These are phyloP conservation scores for Tribolium castaneum DNA, from an alignment of 1,140 invertebrate genomes.

Conservation along the genomic window DNA sequence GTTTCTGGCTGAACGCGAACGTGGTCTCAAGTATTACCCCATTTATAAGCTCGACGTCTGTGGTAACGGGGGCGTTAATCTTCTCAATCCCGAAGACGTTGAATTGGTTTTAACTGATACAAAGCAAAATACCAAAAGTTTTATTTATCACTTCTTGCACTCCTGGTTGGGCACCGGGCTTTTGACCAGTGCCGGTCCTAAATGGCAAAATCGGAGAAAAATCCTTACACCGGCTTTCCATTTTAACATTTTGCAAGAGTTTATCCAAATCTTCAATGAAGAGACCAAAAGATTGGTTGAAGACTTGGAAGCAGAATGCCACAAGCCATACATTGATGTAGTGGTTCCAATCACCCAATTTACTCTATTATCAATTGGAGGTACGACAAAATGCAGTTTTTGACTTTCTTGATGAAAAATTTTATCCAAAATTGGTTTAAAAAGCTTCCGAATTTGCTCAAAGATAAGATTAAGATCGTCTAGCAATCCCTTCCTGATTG, in stretches of 20 bases:
- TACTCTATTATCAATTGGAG: conserved; percentile 75
- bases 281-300: conserved; percentile 69
- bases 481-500: too few relatives aligned
- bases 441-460: too few relatives aligned
- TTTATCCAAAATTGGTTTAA: too few relatives aligned
- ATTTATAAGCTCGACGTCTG: not conserved
- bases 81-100: not conserved
- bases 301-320: conserved; percentile 63
- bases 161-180: not conserved
- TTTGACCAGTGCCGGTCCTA: conserved; percentile 66
- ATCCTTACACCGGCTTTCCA: conserved; percentile 86
- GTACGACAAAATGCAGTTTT: conserved; percentile 54
- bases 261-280: conserved; percentile 74
- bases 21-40: not conserved
- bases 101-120: conserved; percentile 45
- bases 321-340: conserved; percentile 65
- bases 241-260: conserved; percentile 84
- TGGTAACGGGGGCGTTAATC: not conserved
- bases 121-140: conserved; percentile 51
- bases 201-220: conserved; percentile 80
- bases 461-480: too few relatives aligned
- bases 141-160: conserved; percentile 73
- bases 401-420: not conserved
- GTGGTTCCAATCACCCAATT: conserved; percentile 69
- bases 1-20: not conserved